Percentiles rank a stretch among this genome's conserved stretches.
Evolutionary conservation across 2,888 invertebrate genomes (phyloP).

Genomic region (Campoplex capitator): DNA sequence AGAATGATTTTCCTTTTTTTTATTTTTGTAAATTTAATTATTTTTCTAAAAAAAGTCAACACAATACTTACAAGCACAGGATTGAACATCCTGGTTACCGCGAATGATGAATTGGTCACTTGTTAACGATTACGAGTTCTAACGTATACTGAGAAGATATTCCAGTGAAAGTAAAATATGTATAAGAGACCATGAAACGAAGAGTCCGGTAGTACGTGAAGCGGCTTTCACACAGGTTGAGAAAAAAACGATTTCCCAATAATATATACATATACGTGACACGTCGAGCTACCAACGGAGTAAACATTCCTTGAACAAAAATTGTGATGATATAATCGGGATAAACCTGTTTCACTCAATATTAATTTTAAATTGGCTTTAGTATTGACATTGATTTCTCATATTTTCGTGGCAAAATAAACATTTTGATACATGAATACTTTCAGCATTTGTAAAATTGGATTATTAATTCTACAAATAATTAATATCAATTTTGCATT

Average conservation of each 20-base stretch:
- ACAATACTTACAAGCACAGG: constrained; percentile 59
- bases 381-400: neutral
- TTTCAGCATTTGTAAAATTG: neutral
- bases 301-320: constrained; percentile 46
- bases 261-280: neutral
- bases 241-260: constrained; percentile 5
- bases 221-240: constrained; percentile 60
- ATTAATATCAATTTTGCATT: neutral
- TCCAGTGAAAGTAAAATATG: constrained; percentile 77
- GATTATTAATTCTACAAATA: neutral
- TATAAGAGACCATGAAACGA: constrained; percentile 60
- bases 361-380: neutral
- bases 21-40: no score
- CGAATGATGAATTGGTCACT: constrained; percentile 3
- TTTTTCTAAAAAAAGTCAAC: neutral
- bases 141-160: constrained; percentile 73
- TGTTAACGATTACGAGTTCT: constrained; percentile 62
- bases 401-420: neutral
- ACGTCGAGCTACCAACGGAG: constrained; percentile 8
- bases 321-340: constrained; percentile 36
- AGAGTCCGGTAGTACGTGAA: constrained; percentile 46
- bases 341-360: constrained; percentile 25
- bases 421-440: neutral
- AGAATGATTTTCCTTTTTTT: no score
- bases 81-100: constrained; percentile 47